Percentiles rank a stretch among this genome's conserved stretches.
These are phyloP conservation scores for Azemiops feae DNA, from an alignment of 2,113 vertebrate genomes.

Conservation along the genomic window DNA sequence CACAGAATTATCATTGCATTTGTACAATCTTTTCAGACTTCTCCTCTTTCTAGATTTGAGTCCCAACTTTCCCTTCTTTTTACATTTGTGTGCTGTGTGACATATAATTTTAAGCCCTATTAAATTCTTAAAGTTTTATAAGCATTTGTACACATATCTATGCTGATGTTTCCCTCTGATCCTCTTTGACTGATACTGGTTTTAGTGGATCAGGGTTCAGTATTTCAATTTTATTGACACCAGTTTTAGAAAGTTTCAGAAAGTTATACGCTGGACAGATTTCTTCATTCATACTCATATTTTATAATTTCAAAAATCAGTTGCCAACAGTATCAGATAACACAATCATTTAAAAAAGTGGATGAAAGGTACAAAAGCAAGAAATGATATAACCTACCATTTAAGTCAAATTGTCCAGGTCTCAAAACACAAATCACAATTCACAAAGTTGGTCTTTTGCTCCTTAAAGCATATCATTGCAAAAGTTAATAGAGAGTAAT, in stretches of 20 bases:
- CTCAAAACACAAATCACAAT: background rate
- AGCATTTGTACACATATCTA: background rate
- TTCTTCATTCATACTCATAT: background rate
- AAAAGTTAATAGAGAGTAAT: background rate
- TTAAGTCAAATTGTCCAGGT: background rate
- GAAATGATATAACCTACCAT: background rate
- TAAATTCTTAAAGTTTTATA: background rate
- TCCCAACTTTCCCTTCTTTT: background rate
- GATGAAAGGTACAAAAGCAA: background rate
- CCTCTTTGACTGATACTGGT: background rate
- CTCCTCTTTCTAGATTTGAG: background rate
- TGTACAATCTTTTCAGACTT: background rate
- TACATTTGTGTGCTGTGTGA: background rate
- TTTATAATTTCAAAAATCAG: background rate
- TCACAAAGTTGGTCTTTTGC: background rate
- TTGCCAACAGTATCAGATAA: background rate
- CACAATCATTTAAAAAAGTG: background rate
- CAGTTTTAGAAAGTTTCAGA: background rate
- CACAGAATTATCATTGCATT: background rate
- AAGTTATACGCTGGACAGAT: slow-evolving; percentile 35
- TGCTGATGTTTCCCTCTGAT: background rate
- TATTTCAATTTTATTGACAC: background rate
- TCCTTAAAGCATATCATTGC: background rate
- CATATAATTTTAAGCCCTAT: background rate
- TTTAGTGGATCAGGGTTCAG: background rate